Evolutionary conservation across 2,888 invertebrate species (phyloP).

Genomic region (Ochropleura plecta): DNA sequence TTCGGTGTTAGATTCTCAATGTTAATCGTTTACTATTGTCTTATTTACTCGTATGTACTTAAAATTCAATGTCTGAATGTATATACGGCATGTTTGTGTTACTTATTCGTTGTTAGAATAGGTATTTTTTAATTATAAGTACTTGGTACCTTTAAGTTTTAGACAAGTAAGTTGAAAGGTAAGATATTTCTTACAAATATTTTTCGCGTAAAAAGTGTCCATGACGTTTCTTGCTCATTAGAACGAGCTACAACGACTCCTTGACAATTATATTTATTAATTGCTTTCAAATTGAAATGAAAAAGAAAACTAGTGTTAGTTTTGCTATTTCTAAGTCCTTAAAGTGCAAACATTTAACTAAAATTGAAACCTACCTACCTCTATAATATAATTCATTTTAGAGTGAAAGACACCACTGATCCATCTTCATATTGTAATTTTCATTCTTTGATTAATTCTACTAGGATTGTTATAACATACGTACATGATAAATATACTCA

Average conservation of each 20-base stretch:
- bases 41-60: slow-evolving; percentile 55
- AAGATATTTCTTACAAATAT: not conserved
- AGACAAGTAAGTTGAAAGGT: not conserved
- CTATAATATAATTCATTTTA: not conserved
- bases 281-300: not conserved
- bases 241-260: not conserved
- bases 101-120: slow-evolving; percentile 49
- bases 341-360: not conserved
- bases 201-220: too few species aligned
- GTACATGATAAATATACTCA: not conserved
- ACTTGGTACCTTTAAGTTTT: not conserved
- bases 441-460: not conserved
- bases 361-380: not conserved
- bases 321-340: not conserved
- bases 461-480: not conserved
- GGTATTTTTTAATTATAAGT: slow-evolving; percentile 3
- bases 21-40: slow-evolving; percentile 41
- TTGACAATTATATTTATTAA: not conserved
- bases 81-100: slow-evolving; percentile 64
- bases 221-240: not conserved
- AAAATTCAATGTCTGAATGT: slow-evolving; percentile 62
- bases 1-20: slow-evolving; percentile 48
- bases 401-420: not conserved
- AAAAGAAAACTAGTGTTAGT: not conserved
- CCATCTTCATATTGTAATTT: not conserved